Conservation (phyloP, 2,888 invertebrate species). For the Andrena chrysosceles region DNA sequence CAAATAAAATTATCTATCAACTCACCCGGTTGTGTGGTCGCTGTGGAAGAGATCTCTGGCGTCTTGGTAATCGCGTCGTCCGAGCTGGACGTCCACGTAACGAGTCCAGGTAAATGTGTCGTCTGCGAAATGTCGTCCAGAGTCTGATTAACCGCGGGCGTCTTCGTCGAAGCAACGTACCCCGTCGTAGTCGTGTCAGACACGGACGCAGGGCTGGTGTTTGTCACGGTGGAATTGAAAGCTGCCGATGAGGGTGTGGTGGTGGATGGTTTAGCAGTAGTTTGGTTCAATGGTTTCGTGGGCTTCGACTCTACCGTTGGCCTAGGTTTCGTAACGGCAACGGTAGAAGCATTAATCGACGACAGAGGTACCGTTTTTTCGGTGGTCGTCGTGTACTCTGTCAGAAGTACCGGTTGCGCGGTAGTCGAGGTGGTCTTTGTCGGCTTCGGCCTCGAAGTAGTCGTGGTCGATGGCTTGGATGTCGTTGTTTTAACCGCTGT, state of each 20-base stretch:
- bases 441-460: constrained; percentile 71
- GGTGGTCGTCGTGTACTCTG: constrained; percentile 53
- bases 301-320: constrained; percentile 63
- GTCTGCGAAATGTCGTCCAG: constrained; percentile 71
- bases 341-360: constrained; percentile 50
- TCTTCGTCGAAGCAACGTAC: constrained; percentile 63
- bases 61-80: constrained; percentile 80
- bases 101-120: constrained; percentile 82
- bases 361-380: constrained; percentile 52
- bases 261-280: background rate
- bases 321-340: constrained; percentile 51
- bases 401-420: constrained; percentile 58
- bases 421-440: constrained; percentile 49
- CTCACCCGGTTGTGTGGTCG: constrained; percentile 59
- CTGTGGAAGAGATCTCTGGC: constrained; percentile 72
- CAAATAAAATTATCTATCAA: background rate
- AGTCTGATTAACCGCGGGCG: constrained; percentile 65
- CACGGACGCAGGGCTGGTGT: constrained; percentile 5
- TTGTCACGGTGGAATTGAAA: constrained; percentile 19
- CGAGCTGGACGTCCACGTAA: constrained; percentile 86
- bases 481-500: constrained; percentile 57
- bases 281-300: constrained; percentile 20
- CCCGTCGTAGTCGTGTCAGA: constrained; percentile 66
- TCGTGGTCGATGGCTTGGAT: constrained; percentile 39
- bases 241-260: constrained; percentile 18